Evolutionary conservation across 1,140 invertebrate species (phyloP).

Genomic region (Saxidomus purpurata): DNA sequence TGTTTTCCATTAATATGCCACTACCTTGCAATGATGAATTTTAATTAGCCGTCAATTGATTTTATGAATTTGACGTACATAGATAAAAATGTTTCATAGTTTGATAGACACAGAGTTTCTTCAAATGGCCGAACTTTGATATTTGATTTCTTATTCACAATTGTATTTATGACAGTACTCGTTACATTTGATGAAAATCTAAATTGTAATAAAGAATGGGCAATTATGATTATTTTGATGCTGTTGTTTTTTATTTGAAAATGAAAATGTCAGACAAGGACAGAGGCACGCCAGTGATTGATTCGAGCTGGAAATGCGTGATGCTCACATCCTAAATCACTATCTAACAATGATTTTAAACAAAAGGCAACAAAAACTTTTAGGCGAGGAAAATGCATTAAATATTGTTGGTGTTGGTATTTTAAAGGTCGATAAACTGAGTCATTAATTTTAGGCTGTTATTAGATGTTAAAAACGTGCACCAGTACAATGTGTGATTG

Average conservation of each 20-base stretch:
- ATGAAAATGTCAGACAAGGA: neutral
- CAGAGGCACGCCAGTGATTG: neutral
- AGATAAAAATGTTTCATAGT: neutral
- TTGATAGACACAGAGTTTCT: neutral
- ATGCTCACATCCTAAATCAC: neutral
- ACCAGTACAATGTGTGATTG: too few relatives aligned
- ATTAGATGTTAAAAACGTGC: too few relatives aligned
- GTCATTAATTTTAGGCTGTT: neutral
- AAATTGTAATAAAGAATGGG: neutral
- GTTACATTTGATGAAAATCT: neutral
- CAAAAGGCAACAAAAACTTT: neutral
- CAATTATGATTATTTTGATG: neutral
- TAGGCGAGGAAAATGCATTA: neutral
- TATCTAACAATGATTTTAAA: neutral
- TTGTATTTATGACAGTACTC: neutral
- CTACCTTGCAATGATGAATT: neutral
- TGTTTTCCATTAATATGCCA: neutral
- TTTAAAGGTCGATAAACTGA: neutral
- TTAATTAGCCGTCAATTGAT: constrained; percentile 1
- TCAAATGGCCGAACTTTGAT: neutral
- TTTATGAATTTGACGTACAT: neutral
- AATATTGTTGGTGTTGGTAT: neutral
- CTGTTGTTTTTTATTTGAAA: neutral
- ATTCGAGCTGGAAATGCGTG: neutral
- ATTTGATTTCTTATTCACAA: neutral